Percentiles rank a stretch among this genome's conserved stretches.
These are phyloP conservation scores for Misgurnus anguillicaudatus DNA, from an alignment of 2,113 vertebrate species.

Conservation along the genomic window DNA sequence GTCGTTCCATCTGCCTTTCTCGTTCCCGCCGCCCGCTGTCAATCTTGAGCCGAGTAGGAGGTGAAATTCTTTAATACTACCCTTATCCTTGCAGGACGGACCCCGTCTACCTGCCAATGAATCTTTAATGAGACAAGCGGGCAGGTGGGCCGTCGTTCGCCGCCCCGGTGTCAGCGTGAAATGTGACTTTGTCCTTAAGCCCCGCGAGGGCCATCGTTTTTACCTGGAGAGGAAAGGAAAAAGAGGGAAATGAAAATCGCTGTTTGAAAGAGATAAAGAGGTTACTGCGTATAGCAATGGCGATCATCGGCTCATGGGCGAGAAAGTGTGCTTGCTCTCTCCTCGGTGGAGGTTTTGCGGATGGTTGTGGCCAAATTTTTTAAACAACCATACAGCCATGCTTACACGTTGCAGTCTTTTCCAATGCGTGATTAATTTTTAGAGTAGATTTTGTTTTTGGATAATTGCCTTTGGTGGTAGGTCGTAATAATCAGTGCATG, in stretches of 20 bases:
- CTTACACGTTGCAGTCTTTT: too few species aligned
- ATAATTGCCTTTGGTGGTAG: background rate
- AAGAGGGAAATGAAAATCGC: constrained; percentile 3
- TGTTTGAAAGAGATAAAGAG: constrained; percentile 21
- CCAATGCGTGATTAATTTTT: background rate
- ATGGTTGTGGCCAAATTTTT: constrained; percentile 1
- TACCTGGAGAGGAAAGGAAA: constrained; percentile 9
- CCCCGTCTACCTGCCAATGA: constrained; percentile 53
- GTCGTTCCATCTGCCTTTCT: background rate
- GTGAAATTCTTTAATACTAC: constrained; percentile 32
- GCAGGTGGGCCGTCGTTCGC: constrained; percentile 50
- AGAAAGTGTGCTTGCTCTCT: background rate
- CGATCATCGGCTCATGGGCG: background rate
- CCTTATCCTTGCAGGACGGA: constrained; percentile 25
- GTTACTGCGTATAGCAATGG: background rate
- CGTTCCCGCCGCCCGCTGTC: background rate
- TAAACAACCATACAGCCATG: background rate
- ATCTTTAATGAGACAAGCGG: constrained; percentile 60
- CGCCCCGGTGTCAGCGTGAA: constrained; percentile 40
- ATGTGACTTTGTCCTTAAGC: constrained; percentile 22
- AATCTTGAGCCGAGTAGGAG: background rate
- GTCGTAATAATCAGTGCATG: background rate
- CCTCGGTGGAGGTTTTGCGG: background rate
- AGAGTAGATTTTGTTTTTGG: background rate
- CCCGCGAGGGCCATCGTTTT: background rate